Evolutionary conservation across 2,797 vertebrate genomes (phyloP).

Genomic region (Pangasius larnaudii): DNA sequence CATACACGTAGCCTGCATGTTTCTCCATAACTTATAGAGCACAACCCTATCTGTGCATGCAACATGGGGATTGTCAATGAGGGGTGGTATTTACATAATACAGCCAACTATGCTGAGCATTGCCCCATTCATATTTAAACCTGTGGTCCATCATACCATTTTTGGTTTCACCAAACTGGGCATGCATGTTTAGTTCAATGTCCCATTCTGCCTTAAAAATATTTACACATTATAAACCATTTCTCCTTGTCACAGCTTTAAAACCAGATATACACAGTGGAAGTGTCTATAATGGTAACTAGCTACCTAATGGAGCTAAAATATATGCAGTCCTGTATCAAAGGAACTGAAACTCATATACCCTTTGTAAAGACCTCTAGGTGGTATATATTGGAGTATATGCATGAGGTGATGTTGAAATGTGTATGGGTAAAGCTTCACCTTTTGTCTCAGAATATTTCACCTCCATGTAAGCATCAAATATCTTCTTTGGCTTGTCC

Average conservation of each 20-base stretch:
- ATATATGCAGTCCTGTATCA: not conserved
- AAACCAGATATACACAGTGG: not conserved
- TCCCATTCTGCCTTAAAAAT: not conserved
- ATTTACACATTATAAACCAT: not conserved
- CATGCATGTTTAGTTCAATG: not conserved
- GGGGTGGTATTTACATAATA: too few species aligned
- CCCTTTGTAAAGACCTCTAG: not conserved
- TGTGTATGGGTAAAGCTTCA: constrained; percentile 43
- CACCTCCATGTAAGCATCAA: constrained; percentile 79
- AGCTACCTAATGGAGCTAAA: not conserved
- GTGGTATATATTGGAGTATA: not conserved
- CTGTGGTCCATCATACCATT: not conserved
- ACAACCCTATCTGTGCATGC: too few species aligned
- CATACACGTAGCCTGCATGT: too few species aligned
- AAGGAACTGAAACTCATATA: not conserved
- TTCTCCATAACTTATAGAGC: too few species aligned
- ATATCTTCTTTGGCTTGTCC: constrained; percentile 76
- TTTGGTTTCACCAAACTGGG: not conserved
- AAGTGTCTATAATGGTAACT: not conserved
- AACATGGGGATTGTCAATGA: too few species aligned
- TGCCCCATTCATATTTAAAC: not conserved
- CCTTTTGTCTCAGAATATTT: constrained; percentile 69
- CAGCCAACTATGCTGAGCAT: not conserved
- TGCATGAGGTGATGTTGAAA: not conserved
- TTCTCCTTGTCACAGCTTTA: not conserved